Base-by-base conservation (phyloP, 2,113 vertebrate genomes). In the Chaenocephalus aceratus region DNA sequence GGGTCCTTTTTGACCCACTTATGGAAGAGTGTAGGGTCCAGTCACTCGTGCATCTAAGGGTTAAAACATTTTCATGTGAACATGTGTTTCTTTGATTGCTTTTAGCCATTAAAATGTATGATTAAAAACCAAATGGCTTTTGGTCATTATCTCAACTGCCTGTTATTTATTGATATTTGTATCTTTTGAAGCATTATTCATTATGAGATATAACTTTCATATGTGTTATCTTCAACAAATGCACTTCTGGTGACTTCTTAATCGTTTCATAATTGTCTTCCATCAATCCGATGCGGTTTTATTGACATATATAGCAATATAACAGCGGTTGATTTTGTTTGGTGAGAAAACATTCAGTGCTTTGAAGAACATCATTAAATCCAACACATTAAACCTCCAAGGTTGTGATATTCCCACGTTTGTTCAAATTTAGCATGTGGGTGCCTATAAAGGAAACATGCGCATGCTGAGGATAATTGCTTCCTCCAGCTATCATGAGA, bases 401-500 rank as follows among this genome's bases (percentile, higher is more conserved):
- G 72, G 87, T 84, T 85, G 72, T 26, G 56, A 83, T 84, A 77
- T 89, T 84, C 80, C 79, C 86, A 85, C 34, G 3, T 89, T 65
- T 65, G 74, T 79, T 77, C 54, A 88, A 75, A 89, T 90, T 74
- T 84, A 90, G 80, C 80, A 84, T 79, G 64, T 81, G 67, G 67
- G 77, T 70, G 61, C 48, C 36, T 78, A 46, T 74, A 86, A 91
- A 63, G 56, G 73, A 77, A 89, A 72, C 72, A 80, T 74, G 77
- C 36, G 14, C 79, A 76, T 16, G 26, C 67, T 75, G 49, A 83
- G 67, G 65, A 73, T 86, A 89, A 86, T 89, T 91, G 85, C 80
- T 82, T 90, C 85, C 75, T 81, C 59, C 71, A 88, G 80, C 83
- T 75, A 75, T 88, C 72, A 51, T 79, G 79, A 86, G 74, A 89